Conservation (phyloP, 1,140 invertebrate genomes). For the Trichonephila clavipes region DNA sequence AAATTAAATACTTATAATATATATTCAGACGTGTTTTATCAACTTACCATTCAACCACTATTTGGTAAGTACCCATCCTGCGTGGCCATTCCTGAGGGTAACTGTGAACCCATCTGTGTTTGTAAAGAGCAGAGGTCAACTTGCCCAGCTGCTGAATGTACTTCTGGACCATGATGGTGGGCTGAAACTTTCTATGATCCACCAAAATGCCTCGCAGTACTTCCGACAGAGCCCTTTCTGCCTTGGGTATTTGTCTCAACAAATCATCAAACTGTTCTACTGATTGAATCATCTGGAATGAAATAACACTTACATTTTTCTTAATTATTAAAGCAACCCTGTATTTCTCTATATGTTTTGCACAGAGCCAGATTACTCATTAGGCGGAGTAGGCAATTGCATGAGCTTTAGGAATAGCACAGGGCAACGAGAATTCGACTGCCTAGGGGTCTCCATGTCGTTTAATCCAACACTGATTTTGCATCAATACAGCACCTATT, state of each 20-base stretch:
- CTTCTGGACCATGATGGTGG: constrained; percentile 89
- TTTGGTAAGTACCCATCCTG: constrained; percentile 87
- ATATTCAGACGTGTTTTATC: no score
- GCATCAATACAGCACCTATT: no score
- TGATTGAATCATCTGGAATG: constrained; percentile 87
- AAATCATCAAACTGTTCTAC: constrained; percentile 88
- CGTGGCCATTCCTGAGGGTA: constrained; percentile 88
- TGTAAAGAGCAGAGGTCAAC: constrained; percentile 90
- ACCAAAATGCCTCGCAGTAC: constrained; percentile 78
- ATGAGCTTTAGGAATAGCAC: no score
- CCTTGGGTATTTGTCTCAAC: constrained; percentile 88
- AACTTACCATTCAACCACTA: constrained; percentile 94
- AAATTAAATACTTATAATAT: no score
- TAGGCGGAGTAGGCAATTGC: no score
- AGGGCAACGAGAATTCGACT: no score
- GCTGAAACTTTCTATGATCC: constrained; percentile 90
- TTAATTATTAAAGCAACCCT: no score
- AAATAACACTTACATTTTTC: not conserved
- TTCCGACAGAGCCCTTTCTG: constrained; percentile 89
- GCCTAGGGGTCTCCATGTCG: no score
- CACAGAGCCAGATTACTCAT: no score
- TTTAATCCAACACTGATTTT: no score
- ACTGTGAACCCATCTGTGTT: constrained; percentile 86
- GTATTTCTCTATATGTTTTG: no score
- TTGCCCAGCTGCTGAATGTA: constrained; percentile 91